These are phyloP conservation scores for Pangasius mekongensis DNA, from an alignment of 2,797 vertebrate species.

Conservation along the genomic window DNA sequence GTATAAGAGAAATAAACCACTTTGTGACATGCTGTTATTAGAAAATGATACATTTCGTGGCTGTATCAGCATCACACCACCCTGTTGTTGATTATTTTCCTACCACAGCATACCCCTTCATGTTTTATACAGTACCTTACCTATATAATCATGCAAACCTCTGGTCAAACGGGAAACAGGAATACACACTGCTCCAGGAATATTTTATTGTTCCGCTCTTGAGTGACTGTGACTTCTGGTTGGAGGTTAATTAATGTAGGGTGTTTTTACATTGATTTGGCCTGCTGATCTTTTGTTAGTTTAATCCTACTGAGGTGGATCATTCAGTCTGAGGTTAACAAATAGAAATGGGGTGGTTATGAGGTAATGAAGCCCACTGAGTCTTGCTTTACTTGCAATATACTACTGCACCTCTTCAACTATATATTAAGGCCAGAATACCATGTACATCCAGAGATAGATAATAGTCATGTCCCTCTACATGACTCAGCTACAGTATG, in stretches of 20 bases:
- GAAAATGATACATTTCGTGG: not conserved
- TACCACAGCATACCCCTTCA: no score
- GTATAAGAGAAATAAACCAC: not conserved
- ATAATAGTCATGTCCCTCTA: not conserved
- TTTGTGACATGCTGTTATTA: not conserved
- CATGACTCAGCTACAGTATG: not conserved
- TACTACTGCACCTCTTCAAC: not conserved
- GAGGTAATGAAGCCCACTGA: constrained; percentile 69
- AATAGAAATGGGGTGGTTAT: constrained; percentile 67
- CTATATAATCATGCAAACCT: not conserved
- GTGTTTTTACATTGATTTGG: not conserved
- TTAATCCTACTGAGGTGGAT: constrained; percentile 29
- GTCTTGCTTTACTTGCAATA: constrained; percentile 16
- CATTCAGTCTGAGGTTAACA: constrained; percentile 63
- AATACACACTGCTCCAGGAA: not conserved
- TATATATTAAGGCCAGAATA: not conserved
- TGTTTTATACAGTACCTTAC: not conserved
- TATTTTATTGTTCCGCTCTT: not conserved
- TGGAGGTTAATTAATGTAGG: constrained; percentile 1
- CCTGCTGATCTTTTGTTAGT: constrained; percentile 25
- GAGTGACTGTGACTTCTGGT: not conserved
- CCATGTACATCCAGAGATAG: not conserved
- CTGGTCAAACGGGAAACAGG: not conserved
- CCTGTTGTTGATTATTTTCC: not conserved
- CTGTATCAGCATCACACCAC: not conserved